Evolutionary conservation across 2,888 invertebrate species (phyloP).

Genomic region (Drosophila percnosoma): DNA sequence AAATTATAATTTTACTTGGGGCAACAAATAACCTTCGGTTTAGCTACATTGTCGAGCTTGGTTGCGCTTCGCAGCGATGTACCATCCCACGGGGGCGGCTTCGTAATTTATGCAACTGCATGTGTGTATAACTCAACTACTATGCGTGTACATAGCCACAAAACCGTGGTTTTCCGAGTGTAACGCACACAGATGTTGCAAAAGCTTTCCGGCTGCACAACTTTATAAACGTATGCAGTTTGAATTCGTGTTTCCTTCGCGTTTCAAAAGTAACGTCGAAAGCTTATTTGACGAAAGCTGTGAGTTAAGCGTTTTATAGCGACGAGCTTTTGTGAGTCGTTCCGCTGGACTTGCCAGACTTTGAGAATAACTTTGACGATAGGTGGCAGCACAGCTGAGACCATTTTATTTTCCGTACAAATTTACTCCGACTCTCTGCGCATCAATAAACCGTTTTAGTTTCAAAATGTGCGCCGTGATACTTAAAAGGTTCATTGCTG

Average conservation of each 20-base stretch:
- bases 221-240: neutral
- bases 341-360: neutral
- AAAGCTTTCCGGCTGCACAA: constrained; percentile 15
- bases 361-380: neutral
- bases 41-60: constrained; percentile 33
- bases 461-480: neutral
- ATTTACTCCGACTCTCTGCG: neutral
- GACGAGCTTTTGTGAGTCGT: constrained; percentile 18
- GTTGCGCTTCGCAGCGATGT: constrained; percentile 35
- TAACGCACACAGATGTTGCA: neutral
- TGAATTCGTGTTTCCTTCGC: neutral
- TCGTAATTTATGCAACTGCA: constrained; percentile 54
- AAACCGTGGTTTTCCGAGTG: constrained; percentile 5
- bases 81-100: constrained; percentile 32
- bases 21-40: constrained; percentile 50
- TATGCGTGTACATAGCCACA: constrained; percentile 5
- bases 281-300: constrained; percentile 16
- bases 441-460: neutral
- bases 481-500: neutral
- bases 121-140: constrained; percentile 18
- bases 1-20: constrained; percentile 60
- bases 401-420: neutral
- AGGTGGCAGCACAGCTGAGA: constrained; percentile 21
- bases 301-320: neutral
- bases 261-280: constrained; percentile 14